These are phyloP conservation scores for Liopterus haemorrhoidalis DNA, from an alignment of 2,888 invertebrate species.

Conservation along the genomic window DNA sequence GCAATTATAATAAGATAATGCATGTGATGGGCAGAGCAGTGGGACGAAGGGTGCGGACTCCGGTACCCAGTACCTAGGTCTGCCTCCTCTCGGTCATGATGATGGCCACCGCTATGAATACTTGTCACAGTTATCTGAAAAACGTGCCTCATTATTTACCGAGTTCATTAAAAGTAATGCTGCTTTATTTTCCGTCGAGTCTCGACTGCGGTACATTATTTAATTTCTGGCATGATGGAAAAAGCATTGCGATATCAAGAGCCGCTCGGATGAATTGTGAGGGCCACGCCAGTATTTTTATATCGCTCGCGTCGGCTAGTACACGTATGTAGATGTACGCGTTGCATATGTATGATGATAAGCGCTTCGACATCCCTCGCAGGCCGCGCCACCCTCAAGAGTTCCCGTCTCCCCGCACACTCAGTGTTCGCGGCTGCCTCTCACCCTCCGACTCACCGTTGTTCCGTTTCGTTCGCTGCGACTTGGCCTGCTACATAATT, in stretches of 20 bases:
- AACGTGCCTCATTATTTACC: constrained; percentile 40
- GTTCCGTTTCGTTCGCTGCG: constrained; percentile 15
- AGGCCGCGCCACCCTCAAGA: constrained; percentile 27
- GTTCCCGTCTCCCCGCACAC: constrained; percentile 31
- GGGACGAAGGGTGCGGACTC: background rate
- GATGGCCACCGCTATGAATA: constrained; percentile 17
- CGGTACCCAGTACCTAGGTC: constrained; percentile 1
- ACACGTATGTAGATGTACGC: constrained; percentile 42
- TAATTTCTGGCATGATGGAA: constrained; percentile 35
- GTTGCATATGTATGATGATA: constrained; percentile 45
- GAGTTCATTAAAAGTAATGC: constrained; percentile 42
- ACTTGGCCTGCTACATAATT: constrained; percentile 46
- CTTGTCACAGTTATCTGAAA: constrained; percentile 28
- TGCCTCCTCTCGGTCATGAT: constrained; percentile 12
- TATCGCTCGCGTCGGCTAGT: constrained; percentile 23
- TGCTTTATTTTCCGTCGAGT: constrained; percentile 37
- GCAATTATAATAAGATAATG: constrained; percentile 48
- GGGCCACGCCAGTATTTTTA: constrained; percentile 22
- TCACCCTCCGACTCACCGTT: constrained; percentile 5
- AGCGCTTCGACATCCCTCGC: constrained; percentile 39
- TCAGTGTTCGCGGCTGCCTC: constrained; percentile 30
- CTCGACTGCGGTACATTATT: constrained; percentile 38
- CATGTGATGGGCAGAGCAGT: constrained; percentile 41
- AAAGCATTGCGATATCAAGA: constrained; percentile 9
- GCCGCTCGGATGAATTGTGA: constrained; percentile 21